These are phyloP conservation scores for Odontocolon sp. DNA, from an alignment of 2,888 invertebrate species.

Conservation along the genomic window DNA sequence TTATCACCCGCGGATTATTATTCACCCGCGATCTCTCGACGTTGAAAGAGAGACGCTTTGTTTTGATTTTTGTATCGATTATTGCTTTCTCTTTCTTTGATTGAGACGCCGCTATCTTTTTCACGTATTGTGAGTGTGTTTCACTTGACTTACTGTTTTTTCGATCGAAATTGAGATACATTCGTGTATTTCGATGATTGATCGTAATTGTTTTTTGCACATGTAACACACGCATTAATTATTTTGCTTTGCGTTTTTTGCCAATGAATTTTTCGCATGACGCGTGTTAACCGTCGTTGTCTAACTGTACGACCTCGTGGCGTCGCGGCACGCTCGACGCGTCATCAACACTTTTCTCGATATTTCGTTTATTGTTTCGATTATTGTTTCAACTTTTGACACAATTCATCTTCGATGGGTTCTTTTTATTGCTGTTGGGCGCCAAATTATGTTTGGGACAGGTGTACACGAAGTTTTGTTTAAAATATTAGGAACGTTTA, in stretches of 20 bases:
- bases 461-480: conserved; percentile 1
- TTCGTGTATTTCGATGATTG: too few relatives aligned
- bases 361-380: not conserved
- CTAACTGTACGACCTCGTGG: not conserved
- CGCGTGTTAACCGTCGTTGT: not conserved
- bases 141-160: too few relatives aligned
- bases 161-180: too few relatives aligned
- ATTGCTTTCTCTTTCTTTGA: too few relatives aligned
- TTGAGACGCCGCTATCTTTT: too few relatives aligned
- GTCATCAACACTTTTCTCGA: not conserved
- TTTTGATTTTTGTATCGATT: too few relatives aligned
- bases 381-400: not conserved
- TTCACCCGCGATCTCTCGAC: too few relatives aligned
- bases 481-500: conserved; percentile 11
- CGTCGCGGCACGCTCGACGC: not conserved
- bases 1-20: too few relatives aligned
- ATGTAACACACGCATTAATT: not conserved
- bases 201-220: not conserved
- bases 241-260: not conserved
- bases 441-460: conserved; percentile 36
- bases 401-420: conserved; percentile 25
- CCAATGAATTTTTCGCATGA: not conserved
- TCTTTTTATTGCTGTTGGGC: conserved; percentile 21
- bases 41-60: too few relatives aligned
- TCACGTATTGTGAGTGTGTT: too few relatives aligned